Evolutionary conservation across 2,888 invertebrate species (phyloP), one percentile per base, ranked within the genome.

Genomic region (Agrochola litura): DNA sequence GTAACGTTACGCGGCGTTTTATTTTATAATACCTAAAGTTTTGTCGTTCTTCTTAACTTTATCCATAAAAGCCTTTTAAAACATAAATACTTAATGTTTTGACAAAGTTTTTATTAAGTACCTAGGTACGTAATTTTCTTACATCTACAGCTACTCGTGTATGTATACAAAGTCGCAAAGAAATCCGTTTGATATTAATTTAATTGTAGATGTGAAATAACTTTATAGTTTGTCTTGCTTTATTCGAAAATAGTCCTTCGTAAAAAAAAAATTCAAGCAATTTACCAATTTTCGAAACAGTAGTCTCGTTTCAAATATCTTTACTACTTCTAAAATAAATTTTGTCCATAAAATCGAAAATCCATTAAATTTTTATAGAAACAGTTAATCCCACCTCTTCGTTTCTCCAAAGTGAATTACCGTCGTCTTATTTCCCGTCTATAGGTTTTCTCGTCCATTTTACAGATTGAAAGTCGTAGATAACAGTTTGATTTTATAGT

Each of bases 391-490:
- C 30, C n/a, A 56, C 41, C 61, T 81, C 79, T 78, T 63, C 73
- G 73, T 75, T 81, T 74, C 71, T 81, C 46, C 68, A 79, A 87
- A 90, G 84, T 87, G 88, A 85, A 82, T 90, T 80, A 89, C 65
- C 82, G 82, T 74, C 83, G 79, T 86, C 83, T 89, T 85, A 91
- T 90, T 89, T 89, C 89, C 88, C 74, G 76, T 86, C 86, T 85
- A 81, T 71, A 71, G 64, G 81, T 86, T 90, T 90, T 88, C 84
- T 77, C 84, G 82, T 87, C 86, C 89, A 90, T 90, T 91, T 89
- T 85, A 82, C 72, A 88, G 91, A 92, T 91, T 90, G 89, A 77
- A 85, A 85, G 73, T 86, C 82, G 82, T 75, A 81, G 86, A 89
- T 90, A 87, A 83, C 81, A 74, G 87, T 85, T 85, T 79, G 86